Evolutionary conservation across 2,888 invertebrate genomes (phyloP).

Genomic region (Apoda limacodes): DNA sequence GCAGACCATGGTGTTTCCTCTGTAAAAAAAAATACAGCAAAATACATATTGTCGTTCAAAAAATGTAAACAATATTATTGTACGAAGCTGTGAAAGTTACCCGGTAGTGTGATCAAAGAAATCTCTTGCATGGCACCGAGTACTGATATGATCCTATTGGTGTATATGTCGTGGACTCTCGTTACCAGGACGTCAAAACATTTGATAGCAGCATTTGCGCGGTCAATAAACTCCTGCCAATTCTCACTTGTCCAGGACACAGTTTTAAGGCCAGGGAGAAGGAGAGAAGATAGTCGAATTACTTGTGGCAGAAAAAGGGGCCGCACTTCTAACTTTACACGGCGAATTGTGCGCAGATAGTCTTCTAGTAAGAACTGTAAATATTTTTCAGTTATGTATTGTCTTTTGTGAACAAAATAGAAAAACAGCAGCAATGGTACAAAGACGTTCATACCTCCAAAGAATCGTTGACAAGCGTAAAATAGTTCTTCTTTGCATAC

Average conservation of each 20-base stretch:
- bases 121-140: conserved; percentile 88
- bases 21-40: conserved; percentile 23
- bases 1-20: conserved; percentile 88
- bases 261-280: conserved; percentile 83
- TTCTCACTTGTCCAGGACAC: conserved; percentile 90
- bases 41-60: not conserved
- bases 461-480: conserved; percentile 80
- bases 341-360: conserved; percentile 77
- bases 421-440: conserved; percentile 8
- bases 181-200: conserved; percentile 81
- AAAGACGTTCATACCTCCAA: conserved; percentile 78
- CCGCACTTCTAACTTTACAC: conserved; percentile 89
- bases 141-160: conserved; percentile 90
- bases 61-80: conserved; percentile 4
- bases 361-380: conserved; percentile 81
- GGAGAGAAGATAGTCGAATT: conserved; percentile 82
- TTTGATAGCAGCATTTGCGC: conserved; percentile 81
- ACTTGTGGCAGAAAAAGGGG: conserved; percentile 90
- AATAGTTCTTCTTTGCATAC: conserved; percentile 82
- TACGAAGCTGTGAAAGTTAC: no score
- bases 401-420: conserved; percentile 4
- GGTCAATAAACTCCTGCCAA: conserved; percentile 83
- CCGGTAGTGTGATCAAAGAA: conserved; percentile 84
- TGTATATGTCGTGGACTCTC: conserved; percentile 90
- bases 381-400: conserved; percentile 4